phyloP scores from a whole-genome alignment of 2,113 vertebrate genomes.

The Rhagologus leucostigma region DNA sequence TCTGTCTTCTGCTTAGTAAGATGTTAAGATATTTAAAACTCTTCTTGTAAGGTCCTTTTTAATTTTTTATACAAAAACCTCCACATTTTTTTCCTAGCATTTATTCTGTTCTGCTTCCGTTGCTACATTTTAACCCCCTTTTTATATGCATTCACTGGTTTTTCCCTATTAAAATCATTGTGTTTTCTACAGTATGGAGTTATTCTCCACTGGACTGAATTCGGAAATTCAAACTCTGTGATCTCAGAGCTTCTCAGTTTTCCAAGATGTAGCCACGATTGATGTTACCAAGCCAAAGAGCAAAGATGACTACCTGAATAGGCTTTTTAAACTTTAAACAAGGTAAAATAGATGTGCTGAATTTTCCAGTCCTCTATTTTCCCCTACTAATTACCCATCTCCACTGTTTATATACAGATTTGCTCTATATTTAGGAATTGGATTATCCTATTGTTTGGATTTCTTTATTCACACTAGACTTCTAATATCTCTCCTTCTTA shows the following conservation, averaged over 20 bases:
- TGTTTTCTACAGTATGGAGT: neutral
- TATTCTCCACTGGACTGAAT: neutral
- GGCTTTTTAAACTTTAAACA: neutral
- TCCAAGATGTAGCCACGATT: neutral
- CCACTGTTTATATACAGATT: neutral
- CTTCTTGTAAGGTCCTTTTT: neutral
- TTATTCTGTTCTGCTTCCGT: neutral
- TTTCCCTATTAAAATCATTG: neutral
- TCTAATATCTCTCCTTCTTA: neutral
- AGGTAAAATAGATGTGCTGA: neutral
- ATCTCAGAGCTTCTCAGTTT: neutral
- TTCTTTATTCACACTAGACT: neutral
- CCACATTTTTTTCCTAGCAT: neutral
- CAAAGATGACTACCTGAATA: neutral
- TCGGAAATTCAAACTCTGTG: neutral
- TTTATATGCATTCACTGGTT: neutral
- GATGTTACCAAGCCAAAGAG: neutral
- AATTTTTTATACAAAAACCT: neutral
- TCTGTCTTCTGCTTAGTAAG: neutral
- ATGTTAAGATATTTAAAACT: neutral
- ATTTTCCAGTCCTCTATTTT: neutral
- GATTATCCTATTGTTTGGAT: neutral
- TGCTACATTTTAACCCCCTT: neutral
- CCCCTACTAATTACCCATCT: neutral
- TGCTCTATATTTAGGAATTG: neutral